phyloP scores from a whole-genome alignment of 1,140 invertebrate genomes.

The Halesus radiatus region DNA sequence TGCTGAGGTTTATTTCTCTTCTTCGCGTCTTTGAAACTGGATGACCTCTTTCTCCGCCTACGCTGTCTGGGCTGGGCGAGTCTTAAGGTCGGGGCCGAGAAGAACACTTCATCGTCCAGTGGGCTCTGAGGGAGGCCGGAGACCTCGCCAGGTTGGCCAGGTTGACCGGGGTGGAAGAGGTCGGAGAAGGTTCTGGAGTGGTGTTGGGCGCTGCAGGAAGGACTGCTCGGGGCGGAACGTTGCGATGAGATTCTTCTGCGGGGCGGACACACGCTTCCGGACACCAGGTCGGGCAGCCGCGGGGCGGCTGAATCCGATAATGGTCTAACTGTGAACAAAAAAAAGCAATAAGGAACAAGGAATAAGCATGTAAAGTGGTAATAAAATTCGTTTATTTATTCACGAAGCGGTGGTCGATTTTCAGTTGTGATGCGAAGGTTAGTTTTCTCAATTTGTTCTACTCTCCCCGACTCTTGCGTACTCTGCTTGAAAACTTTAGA shows the following conservation, averaged over 20 bases:
- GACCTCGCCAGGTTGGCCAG: not conserved
- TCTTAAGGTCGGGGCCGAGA: not conserved
- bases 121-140: not conserved
- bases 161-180: conserved; percentile 23
- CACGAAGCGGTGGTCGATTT: no score
- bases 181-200: conserved; percentile 50
- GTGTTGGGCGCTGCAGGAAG: conserved; percentile 43
- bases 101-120: conserved; percentile 47
- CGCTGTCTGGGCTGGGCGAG: conserved; percentile 28
- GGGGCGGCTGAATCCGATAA: conserved; percentile 40
- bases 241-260: conserved; percentile 29
- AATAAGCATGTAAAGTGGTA: no score
- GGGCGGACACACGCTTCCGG: not conserved
- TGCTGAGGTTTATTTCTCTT: conserved; percentile 10
- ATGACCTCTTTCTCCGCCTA: conserved; percentile 33
- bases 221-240: conserved; percentile 39
- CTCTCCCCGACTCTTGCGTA: no score
- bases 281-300: conserved; percentile 41
- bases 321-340: conserved; percentile 38
- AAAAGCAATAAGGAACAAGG: not conserved
- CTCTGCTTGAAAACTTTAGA: no score
- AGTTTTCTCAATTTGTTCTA: no score
- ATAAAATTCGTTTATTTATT: no score
- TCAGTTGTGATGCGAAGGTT: no score
- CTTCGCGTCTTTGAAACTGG: conserved; percentile 41